These are phyloP conservation scores for Microdon myrmicae DNA, from an alignment of 2,888 invertebrate species.

Conservation along the genomic window DNA sequence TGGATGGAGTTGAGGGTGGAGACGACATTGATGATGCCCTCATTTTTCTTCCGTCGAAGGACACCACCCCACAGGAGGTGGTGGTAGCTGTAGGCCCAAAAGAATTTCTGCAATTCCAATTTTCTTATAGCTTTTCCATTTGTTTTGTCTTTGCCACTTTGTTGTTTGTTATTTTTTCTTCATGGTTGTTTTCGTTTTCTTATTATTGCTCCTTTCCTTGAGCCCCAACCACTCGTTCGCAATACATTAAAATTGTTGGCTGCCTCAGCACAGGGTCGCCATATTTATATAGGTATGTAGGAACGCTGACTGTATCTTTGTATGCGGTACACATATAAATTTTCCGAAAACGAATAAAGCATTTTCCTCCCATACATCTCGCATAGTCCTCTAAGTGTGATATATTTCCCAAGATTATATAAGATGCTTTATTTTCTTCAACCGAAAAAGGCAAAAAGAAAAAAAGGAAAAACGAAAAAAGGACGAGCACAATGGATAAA, in stretches of 20 bases:
- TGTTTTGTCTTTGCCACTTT: slow-evolving; percentile 25
- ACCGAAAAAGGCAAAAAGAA: too few species aligned
- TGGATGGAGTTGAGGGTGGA: neutral
- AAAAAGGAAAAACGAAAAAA: slow-evolving; percentile 33
- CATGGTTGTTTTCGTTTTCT: slow-evolving; percentile 19
- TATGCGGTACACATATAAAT: slow-evolving; percentile 60
- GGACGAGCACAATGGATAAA: slow-evolving; percentile 47
- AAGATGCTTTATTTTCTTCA: slow-evolving; percentile 63
- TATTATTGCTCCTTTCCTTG: slow-evolving; percentile 25
- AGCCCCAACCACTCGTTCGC: neutral
- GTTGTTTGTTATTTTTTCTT: slow-evolving; percentile 10
- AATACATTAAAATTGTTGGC: slow-evolving; percentile 48
- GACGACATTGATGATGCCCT: slow-evolving; percentile 4
- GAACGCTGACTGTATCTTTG: slow-evolving; percentile 51
- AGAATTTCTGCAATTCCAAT: slow-evolving; percentile 46
- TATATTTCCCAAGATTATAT: slow-evolving; percentile 67
- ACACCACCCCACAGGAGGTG: too few species aligned
- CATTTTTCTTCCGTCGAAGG: slow-evolving; percentile 25
- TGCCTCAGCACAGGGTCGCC: slow-evolving; percentile 38
- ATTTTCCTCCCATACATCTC: slow-evolving; percentile 60
- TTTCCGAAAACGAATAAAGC: slow-evolving; percentile 66
- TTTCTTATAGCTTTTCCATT: slow-evolving; percentile 46
- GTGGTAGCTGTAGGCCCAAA: slow-evolving; percentile 36
- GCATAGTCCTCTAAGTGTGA: slow-evolving; percentile 65
- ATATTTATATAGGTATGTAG: slow-evolving; percentile 57